phyloP scores from a whole-genome alignment of 2,888 invertebrate species.

The Heliothis peltigera region DNA sequence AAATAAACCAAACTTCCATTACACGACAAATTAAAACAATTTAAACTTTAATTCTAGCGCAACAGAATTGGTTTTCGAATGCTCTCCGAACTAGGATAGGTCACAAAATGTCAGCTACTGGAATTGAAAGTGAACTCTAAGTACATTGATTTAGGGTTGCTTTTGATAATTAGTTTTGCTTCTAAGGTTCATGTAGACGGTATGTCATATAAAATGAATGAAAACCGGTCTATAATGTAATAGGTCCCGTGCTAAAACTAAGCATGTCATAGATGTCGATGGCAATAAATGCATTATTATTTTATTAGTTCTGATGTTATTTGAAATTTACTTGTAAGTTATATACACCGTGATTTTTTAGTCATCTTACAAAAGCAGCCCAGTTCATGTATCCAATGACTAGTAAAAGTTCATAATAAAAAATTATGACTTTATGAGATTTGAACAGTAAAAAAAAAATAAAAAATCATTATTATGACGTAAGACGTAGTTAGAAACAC shows the following conservation, averaged over 20 bases:
- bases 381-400: no score
- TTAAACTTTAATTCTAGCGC: not conserved
- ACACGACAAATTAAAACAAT: not conserved
- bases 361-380: no score
- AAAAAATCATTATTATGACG: no score
- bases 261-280: conserved; percentile 5
- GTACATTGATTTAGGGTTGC: fast-evolving
- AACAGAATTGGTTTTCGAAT: not conserved
- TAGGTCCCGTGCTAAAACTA: conserved; percentile 18
- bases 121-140: conserved; percentile 4
- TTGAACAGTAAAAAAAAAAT: no score
- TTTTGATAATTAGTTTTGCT: not conserved
- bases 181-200: not conserved
- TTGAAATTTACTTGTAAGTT: conserved; percentile 15
- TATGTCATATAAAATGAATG: conserved; percentile 33
- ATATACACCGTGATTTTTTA: no score
- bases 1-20: not conserved
- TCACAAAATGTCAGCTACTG: not conserved
- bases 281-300: conserved; percentile 10
- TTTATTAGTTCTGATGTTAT: conserved; percentile 4
- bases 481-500: no score
- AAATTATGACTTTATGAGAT: no score
- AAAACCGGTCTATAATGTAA: conserved; percentile 14
- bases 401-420: no score
- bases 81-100: not conserved